Evolutionary conservation across 2,113 vertebrate genomes (phyloP).

Genomic region (Ibidorhyncha struthersii): DNA sequence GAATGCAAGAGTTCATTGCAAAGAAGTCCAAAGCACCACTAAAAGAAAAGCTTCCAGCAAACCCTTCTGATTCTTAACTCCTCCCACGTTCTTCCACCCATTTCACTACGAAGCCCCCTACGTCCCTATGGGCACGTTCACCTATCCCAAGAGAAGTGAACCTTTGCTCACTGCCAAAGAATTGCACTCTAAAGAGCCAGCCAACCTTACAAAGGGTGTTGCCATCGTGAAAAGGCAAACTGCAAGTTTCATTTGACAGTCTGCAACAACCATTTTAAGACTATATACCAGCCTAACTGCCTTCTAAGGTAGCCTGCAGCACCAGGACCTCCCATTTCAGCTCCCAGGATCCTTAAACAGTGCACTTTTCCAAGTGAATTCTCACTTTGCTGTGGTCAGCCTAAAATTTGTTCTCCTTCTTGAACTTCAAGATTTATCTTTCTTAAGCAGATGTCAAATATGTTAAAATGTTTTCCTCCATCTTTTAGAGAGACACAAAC

Average conservation of each 20-base stretch:
- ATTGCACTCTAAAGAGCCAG: not conserved
- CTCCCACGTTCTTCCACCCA: not conserved
- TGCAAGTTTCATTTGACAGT: not conserved
- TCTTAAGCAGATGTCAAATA: not conserved
- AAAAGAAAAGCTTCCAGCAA: not conserved
- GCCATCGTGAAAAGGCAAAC: not conserved
- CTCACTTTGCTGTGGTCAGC: not conserved
- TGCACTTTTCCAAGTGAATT: not conserved
- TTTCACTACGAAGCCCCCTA: not conserved
- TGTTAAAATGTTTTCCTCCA: not conserved
- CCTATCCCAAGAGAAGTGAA: not conserved
- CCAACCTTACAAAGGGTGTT: not conserved
- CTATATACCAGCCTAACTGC: not conserved
- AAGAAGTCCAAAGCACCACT: not conserved
- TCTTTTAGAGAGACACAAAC: not conserved
- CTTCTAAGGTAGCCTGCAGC: not conserved
- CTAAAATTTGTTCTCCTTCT: not conserved
- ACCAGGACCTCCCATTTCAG: not conserved
- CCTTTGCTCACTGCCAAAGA: not conserved
- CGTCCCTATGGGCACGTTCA: accelerated
- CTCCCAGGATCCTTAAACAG: not conserved
- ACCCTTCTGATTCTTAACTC: not conserved
- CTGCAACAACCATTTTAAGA: not conserved
- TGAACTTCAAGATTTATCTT: not conserved
- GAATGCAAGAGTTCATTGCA: not conserved